Evolutionary conservation across 2,888 invertebrate species (phyloP).

Genomic region (Chirona hameri): DNA sequence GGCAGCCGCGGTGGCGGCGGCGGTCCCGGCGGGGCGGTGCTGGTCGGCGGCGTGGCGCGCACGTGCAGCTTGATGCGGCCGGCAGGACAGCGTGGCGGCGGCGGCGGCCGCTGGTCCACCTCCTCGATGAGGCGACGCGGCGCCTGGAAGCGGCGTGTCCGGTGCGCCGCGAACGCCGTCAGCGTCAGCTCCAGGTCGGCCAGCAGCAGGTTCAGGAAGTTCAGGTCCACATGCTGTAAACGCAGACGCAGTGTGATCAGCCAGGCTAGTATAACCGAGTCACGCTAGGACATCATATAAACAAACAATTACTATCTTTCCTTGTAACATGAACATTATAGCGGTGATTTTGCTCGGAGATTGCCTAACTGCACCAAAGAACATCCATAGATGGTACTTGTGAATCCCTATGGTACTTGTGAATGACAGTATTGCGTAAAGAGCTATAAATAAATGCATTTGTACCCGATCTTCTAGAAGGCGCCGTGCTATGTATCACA

Average conservation of each 20-base stretch:
- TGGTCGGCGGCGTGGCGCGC: slow-evolving; percentile 47
- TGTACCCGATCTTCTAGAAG: slow-evolving; percentile 34
- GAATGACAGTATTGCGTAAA: no score
- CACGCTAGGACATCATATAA: not conserved
- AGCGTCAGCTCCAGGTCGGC: slow-evolving; percentile 64
- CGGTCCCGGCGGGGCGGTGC: slow-evolving; percentile 49
- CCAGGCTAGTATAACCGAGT: not conserved
- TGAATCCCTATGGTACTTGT: no score
- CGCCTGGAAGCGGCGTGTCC: slow-evolving; percentile 69
- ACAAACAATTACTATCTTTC: no score
- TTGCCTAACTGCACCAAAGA: no score
- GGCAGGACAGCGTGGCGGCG: slow-evolving; percentile 61
- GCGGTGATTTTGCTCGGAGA: no score
- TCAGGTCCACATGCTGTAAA: slow-evolving; percentile 62
- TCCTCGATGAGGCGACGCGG: slow-evolving; percentile 67
- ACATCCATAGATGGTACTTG: no score
- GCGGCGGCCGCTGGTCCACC: slow-evolving; percentile 58
- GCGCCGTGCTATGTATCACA: not conserved
- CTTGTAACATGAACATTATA: no score
- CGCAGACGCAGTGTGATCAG: not conserved
- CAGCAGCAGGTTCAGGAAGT: slow-evolving; percentile 61
- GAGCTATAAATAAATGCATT: not conserved
- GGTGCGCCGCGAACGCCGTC: slow-evolving; percentile 79
- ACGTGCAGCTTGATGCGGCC: slow-evolving; percentile 63
- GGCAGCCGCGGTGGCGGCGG: slow-evolving; percentile 49